A percentile compares a stretch with the other conserved stretches of the same genome.
phyloP scores from a whole-genome alignment of 1,140 invertebrate genomes.

The Drosophila tani region DNA sequence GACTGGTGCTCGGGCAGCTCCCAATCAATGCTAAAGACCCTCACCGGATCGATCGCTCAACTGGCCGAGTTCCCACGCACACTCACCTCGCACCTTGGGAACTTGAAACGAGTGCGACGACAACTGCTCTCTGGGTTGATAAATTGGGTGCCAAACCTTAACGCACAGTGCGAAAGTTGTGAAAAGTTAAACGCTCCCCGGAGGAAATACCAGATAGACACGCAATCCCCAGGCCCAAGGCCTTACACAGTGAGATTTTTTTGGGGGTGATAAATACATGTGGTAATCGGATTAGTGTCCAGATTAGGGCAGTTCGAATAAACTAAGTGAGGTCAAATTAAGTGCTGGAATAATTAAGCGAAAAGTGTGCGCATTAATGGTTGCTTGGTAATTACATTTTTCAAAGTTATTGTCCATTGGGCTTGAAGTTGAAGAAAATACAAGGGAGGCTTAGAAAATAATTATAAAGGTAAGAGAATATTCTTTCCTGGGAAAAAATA shows the following conservation, averaged over 20 bases:
- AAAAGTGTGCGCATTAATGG: constrained; percentile 1
- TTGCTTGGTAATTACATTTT: constrained; percentile 6
- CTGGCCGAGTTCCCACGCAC: constrained; percentile 72
- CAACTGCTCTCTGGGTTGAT: constrained; percentile 65
- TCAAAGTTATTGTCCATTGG: background rate
- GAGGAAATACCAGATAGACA: constrained; percentile 61
- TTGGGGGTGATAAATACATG: constrained; percentile 26
- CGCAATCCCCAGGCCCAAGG: constrained; percentile 45
- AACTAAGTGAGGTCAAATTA: constrained; percentile 31
- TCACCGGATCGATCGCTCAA: constrained; percentile 27
- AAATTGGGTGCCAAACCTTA: constrained; percentile 76
- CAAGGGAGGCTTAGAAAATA: background rate
- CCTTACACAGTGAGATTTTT: constrained; percentile 41
- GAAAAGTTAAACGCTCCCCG: constrained; percentile 75
- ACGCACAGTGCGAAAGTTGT: constrained; percentile 65
- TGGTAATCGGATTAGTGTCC: constrained; percentile 27
- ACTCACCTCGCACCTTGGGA: constrained; percentile 34
- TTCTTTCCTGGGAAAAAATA: background rate
- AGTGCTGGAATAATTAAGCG: constrained; percentile 22
- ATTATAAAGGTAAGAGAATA: background rate
- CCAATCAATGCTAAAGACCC: constrained; percentile 43
- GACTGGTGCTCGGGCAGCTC: constrained; percentile 54
- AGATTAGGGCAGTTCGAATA: constrained; percentile 25
- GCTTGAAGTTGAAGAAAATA: background rate
- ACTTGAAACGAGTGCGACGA: constrained; percentile 50